phyloP scores from a whole-genome alignment of 35 echinoderm and acorn worm species.

The Lytechinus pictus region DNA sequence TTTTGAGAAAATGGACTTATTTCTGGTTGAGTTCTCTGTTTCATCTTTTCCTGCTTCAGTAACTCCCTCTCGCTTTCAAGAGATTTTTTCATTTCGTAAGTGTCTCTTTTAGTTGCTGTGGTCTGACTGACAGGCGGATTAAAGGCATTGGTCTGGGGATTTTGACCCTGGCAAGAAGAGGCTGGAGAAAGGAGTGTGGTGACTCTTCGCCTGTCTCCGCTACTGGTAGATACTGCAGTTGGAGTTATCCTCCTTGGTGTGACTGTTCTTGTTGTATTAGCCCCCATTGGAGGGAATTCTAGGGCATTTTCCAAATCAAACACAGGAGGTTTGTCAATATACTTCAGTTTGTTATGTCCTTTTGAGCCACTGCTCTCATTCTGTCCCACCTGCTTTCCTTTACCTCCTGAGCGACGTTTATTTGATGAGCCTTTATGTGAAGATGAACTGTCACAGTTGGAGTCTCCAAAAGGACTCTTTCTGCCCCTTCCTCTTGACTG shows the following conservation, averaged over 20 bases:
- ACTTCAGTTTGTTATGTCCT: background rate
- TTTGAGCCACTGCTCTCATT: conserved; percentile 33
- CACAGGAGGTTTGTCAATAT: conserved; percentile 24
- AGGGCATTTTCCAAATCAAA: conserved; percentile 47
- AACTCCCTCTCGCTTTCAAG: conserved; percentile 71
- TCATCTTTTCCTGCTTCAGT: conserved; percentile 39
- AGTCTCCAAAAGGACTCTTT: conserved; percentile 40
- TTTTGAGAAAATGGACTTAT: conserved; percentile 24
- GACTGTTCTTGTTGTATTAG: background rate
- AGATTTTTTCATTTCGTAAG: background rate
- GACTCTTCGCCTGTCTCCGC: background rate
- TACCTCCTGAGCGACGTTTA: conserved; percentile 52
- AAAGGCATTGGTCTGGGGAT: background rate
- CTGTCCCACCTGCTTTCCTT: conserved; percentile 42
- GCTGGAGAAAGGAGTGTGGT: conserved; percentile 23
- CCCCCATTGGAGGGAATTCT: conserved; percentile 62
- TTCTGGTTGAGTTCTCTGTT: conserved; percentile 44
- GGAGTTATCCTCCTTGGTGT: conserved; percentile 63
- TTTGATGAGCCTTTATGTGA: conserved; percentile 45
- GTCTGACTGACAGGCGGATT: conserved; percentile 27
- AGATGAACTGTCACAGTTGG: background rate
- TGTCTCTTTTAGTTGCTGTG: background rate
- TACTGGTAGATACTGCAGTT: conserved; percentile 35
- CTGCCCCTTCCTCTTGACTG: conserved; percentile 1
- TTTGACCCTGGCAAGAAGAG: conserved; percentile 30